Conservation (phyloP, 2,888 invertebrate genomes). For the Erebia palarica region DNA sequence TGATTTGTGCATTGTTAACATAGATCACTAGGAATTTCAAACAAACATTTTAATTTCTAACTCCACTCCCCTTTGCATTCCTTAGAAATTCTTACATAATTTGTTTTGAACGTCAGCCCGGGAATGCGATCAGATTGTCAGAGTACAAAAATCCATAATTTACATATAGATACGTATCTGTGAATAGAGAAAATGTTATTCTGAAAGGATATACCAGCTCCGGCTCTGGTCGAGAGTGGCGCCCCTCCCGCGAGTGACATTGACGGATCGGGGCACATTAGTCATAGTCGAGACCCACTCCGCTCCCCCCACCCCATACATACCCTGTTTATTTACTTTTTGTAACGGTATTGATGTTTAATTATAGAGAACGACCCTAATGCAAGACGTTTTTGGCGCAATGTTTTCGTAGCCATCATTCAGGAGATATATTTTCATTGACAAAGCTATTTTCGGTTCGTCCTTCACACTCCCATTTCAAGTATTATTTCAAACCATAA, state of each 20-base stretch:
- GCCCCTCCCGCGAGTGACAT: conserved; percentile 82
- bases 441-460: conserved; percentile 29
- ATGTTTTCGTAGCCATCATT: conserved; percentile 58
- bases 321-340: conserved; percentile 82
- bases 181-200: conserved; percentile 74
- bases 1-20: neutral
- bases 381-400: conserved; percentile 72
- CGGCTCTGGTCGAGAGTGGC: conserved; percentile 73
- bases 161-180: conserved; percentile 76
- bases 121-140: conserved; percentile 40
- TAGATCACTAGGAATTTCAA: neutral
- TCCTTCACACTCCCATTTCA: conserved; percentile 31
- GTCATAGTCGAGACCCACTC: conserved; percentile 84
- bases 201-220: conserved; percentile 70
- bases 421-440: conserved; percentile 22
- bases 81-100: conserved; percentile 31
- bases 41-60: conserved; percentile 19
- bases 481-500: conserved; percentile 11
- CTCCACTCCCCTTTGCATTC: conserved; percentile 29
- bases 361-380: conserved; percentile 77
- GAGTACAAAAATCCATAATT: conserved; percentile 60
- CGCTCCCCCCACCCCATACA: conserved; percentile 72
- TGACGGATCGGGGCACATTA: conserved; percentile 87
- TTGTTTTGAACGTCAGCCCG: conserved; percentile 32
- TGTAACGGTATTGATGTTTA: conserved; percentile 82